A percentile compares a stretch with the other conserved stretches of the same genome.
phyloP scores from a whole-genome alignment of 2,888 invertebrate genomes.

The Salpingus planirostris region DNA sequence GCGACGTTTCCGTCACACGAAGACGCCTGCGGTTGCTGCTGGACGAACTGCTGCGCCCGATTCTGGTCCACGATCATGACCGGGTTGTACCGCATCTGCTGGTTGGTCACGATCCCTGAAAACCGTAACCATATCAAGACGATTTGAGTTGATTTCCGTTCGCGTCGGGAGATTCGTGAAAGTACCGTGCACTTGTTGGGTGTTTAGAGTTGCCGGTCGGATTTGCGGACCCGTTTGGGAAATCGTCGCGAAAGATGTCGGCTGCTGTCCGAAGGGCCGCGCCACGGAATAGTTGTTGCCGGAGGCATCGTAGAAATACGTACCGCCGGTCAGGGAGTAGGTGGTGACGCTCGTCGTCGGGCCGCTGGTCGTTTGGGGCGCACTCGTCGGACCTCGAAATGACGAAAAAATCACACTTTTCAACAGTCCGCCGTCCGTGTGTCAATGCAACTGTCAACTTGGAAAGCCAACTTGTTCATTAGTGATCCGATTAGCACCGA shows the following conservation, averaged over 20 bases:
- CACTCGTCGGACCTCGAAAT: constrained; percentile 29
- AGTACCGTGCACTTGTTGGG: constrained; percentile 35
- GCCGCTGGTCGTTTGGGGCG: constrained; percentile 25
- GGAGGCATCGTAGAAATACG: constrained; percentile 38
- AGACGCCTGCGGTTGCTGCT: constrained; percentile 18
- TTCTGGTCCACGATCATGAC: constrained; percentile 41
- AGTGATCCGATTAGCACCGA: too few species aligned
- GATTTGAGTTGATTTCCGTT: too few species aligned
- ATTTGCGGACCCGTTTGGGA: constrained; percentile 32
- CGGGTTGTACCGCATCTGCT: constrained; percentile 39
- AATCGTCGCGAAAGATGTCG: constrained; percentile 30
- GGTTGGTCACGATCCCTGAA: constrained; percentile 26
- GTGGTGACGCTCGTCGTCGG: constrained; percentile 32
- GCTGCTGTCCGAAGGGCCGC: constrained; percentile 31
- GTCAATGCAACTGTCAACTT: too few species aligned
- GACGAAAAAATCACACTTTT: too few species aligned
- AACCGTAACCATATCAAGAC: too few species aligned
- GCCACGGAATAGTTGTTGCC: constrained; percentile 32
- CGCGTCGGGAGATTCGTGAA: too few species aligned
- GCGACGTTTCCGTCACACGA: too few species aligned
- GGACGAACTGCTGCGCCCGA: constrained; percentile 19
- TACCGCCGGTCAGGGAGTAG: constrained; percentile 33
- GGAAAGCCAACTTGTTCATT: too few species aligned
- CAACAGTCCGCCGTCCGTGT: too few species aligned
- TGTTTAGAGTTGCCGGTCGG: constrained; percentile 25